phyloP scores from a whole-genome alignment of 2,113 vertebrate species.

The Caretta caretta region DNA sequence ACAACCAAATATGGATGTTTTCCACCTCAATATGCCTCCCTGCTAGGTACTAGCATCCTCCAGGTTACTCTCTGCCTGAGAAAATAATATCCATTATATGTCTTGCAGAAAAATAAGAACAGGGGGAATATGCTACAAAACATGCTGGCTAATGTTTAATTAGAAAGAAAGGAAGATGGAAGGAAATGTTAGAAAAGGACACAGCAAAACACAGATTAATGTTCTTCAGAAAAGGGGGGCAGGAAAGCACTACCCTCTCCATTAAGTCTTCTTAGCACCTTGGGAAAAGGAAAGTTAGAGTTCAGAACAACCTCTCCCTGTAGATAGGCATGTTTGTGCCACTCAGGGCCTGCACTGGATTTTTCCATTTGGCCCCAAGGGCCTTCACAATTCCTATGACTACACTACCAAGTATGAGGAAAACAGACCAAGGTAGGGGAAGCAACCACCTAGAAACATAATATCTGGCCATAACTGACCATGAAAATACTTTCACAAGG shows the following conservation, averaged over 20 bases:
- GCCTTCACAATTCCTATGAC: background rate
- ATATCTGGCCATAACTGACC: background rate
- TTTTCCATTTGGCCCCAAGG: background rate
- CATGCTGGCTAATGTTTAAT: background rate
- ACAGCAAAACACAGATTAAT: background rate
- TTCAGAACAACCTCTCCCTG: background rate
- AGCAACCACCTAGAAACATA: background rate
- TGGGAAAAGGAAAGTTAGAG: background rate
- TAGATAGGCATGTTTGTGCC: background rate
- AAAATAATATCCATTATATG: background rate
- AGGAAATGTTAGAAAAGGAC: background rate
- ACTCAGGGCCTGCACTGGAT: background rate
- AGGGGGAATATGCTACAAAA: slow-evolving; percentile 3
- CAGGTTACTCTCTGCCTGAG: background rate
- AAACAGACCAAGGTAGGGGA: background rate
- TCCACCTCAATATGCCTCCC: background rate
- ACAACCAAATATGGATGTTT: background rate
- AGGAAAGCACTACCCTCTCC: background rate
- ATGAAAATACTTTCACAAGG: background rate
- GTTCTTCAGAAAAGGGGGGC: background rate
- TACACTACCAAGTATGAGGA: background rate
- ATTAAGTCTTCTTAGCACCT: background rate
- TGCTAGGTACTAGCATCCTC: background rate
- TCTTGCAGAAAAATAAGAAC: background rate
- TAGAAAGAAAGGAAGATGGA: background rate